Evolutionary conservation across 1,140 invertebrate genomes (phyloP).

Genomic region (Galendromus occidentalis): DNA sequence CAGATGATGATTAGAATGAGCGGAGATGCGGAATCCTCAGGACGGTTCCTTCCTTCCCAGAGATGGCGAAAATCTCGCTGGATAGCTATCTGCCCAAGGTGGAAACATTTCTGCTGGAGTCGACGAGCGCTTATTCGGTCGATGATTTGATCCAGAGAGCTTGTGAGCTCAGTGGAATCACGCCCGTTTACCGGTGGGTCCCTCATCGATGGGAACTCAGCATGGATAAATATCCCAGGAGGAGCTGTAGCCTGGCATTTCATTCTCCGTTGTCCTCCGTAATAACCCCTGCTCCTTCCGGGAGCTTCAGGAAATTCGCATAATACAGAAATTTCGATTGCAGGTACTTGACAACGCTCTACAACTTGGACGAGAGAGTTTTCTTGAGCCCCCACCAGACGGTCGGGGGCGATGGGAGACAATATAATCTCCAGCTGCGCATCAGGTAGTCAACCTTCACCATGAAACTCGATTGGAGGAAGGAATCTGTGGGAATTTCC

Average conservation of each 20-base stretch:
- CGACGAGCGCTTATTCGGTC: background rate
- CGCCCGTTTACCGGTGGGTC: background rate
- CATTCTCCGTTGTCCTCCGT: background rate
- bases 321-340: background rate
- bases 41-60: no score
- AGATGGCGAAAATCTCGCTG: no score
- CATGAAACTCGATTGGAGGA: background rate
- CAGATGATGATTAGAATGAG: no score
- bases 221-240: background rate
- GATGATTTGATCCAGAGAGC: background rate
- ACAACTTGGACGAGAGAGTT: background rate
- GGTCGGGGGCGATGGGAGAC: background rate
- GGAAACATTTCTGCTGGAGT: background rate
- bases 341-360: background rate
- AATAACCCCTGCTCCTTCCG: background rate
- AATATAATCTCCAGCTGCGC: background rate
- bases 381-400: background rate
- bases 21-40: no score
- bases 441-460: background rate
- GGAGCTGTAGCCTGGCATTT: background rate
- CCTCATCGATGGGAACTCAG: background rate
- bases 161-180: background rate
- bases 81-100: background rate
- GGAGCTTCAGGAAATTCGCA: background rate
- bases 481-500: background rate